A percentile compares a stretch with the other conserved stretches of the same genome.
These are phyloP conservation scores for Pelvicachromis taeniatus DNA, from an alignment of 2,113 vertebrate genomes.

Conservation along the genomic window DNA sequence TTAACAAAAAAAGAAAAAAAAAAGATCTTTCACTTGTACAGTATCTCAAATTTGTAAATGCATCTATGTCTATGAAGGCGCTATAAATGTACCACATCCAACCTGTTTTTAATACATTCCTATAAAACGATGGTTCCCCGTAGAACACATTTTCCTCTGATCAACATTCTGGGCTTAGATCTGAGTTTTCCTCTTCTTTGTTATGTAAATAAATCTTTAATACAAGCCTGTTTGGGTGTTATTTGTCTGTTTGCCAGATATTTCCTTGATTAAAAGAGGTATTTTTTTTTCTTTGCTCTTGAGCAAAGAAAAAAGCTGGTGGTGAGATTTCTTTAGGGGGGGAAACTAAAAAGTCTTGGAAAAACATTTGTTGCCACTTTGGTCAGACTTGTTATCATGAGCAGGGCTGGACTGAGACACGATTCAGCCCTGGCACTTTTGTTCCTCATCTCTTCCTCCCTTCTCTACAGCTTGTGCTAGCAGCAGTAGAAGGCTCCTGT, in stretches of 20 bases:
- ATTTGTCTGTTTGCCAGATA: neutral
- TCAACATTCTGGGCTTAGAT: neutral
- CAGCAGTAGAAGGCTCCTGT: neutral
- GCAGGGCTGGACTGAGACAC: neutral
- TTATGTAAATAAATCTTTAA: conserved; percentile 60
- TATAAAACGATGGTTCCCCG: neutral
- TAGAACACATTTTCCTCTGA: neutral
- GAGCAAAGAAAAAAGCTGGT: neutral
- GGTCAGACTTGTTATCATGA: neutral
- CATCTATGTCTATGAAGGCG: neutral
- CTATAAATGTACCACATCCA: conserved; percentile 18
- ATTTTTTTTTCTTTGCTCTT: neutral
- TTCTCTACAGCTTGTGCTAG: neutral
- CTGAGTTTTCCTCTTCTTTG: neutral
- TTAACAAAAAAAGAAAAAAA: neutral
- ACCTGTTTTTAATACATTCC: conserved; percentile 27
- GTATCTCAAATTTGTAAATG: conserved; percentile 8
- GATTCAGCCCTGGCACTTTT: neutral
- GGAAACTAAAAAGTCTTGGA: neutral
- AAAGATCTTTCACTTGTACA: neutral
- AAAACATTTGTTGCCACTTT: neutral
- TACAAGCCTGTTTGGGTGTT: neutral
- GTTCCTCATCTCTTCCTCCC: neutral
- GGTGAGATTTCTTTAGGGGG: neutral
- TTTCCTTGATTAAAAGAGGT: neutral